A percentile compares a stretch with the other conserved stretches of the same genome.
Conservation (phyloP, 2,888 invertebrate genomes). For the Cephus rjabovi region DNA sequence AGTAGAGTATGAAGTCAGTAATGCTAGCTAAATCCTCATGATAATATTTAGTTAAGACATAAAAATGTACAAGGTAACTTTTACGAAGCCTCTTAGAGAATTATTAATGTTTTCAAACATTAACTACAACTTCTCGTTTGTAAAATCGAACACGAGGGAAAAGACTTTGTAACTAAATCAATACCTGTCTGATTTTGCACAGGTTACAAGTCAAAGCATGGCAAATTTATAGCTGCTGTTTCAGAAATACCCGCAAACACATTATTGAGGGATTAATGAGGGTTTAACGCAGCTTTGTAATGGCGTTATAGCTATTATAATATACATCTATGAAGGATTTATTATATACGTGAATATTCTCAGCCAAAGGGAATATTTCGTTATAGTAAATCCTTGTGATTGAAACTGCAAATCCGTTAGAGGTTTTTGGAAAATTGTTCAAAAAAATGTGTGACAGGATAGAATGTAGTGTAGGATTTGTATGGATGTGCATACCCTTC, state of each 20-base stretch:
- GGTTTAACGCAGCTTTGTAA: background rate
- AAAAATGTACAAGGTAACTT: background rate
- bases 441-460: background rate
- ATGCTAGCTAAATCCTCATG: background rate
- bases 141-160: background rate
- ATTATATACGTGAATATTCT: background rate
- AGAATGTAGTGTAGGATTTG: background rate
- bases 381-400: background rate
- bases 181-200: background rate
- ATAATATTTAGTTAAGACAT: background rate
- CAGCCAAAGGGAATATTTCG: background rate
- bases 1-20: background rate
- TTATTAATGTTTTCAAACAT: background rate
- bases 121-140: background rate
- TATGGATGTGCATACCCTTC: background rate
- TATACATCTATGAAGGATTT: background rate
- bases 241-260: background rate
- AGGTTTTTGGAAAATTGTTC: background rate
- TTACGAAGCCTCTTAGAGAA: background rate
- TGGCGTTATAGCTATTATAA: background rate
- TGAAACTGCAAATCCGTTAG: background rate
- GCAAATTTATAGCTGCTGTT: background rate
- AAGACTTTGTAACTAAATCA: background rate
- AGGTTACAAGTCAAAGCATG: background rate
- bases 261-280: background rate